A percentile compares a stretch with the other conserved stretches of the same genome.
phyloP scores from a whole-genome alignment of 2,113 vertebrate species.

The Plecturocebus donacophilus region DNA sequence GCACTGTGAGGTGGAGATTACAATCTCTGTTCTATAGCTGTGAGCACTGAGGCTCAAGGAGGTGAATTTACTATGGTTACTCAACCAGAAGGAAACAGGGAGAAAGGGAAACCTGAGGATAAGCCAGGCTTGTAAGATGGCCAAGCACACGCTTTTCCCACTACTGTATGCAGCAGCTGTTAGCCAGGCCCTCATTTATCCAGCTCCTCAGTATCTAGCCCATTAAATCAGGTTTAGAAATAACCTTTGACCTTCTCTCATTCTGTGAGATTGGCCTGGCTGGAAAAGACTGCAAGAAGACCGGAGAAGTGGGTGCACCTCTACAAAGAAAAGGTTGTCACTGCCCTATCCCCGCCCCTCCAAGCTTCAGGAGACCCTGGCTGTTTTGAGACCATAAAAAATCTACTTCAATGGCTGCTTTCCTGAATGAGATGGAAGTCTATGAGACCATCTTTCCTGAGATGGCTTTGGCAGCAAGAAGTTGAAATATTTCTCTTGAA shows the following conservation, averaged over 20 bases:
- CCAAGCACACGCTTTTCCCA: no score
- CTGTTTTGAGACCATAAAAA: accelerated
- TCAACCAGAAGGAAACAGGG: background rate
- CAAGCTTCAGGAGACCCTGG: background rate
- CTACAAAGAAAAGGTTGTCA: background rate
- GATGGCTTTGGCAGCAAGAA: background rate
- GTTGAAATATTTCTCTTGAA: background rate
- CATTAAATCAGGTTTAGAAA: background rate
- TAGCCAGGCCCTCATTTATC: accelerated
- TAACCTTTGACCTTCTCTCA: accelerated
- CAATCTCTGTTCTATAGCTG: background rate
- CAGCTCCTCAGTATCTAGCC: background rate
- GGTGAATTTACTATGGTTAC: background rate
- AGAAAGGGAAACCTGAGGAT: no score
- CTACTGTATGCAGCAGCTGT: accelerated
- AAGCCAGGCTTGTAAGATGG: accelerated
- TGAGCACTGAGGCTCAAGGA: background rate
- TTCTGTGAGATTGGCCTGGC: background rate
- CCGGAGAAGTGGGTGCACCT: no score
- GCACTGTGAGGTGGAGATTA: background rate
- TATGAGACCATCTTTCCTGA: background rate
- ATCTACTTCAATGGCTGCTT: accelerated
- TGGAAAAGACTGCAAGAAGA: background rate
- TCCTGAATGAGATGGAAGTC: background rate
- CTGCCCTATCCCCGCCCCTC: background rate